phyloP scores from a whole-genome alignment of 2,888 invertebrate genomes.

The Drosophila affinis region DNA sequence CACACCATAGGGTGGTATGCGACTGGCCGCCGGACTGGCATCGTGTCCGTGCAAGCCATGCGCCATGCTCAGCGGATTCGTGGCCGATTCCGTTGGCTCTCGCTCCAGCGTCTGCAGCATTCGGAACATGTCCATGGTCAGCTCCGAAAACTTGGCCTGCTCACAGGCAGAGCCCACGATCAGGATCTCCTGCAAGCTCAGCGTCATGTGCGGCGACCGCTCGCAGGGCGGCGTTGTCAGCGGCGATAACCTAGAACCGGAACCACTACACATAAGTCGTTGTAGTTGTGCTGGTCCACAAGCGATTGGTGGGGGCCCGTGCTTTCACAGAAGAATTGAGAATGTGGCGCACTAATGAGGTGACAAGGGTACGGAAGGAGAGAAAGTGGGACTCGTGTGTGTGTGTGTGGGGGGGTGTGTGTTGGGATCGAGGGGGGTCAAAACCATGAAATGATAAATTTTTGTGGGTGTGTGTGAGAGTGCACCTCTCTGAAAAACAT shows the following conservation, averaged over 20 bases:
- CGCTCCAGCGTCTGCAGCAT: conserved; percentile 97
- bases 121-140: conserved; percentile 98
- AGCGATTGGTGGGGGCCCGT: conserved; percentile 83
- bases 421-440: conserved; percentile 20
- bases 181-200: conserved; percentile 95
- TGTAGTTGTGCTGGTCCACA: conserved; percentile 83
- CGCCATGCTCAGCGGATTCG: conserved; percentile 86
- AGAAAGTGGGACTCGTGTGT: conserved; percentile 3
- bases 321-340: conserved; percentile 84
- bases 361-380: conserved; percentile 51
- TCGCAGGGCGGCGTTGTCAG: conserved; percentile 94
- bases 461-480: conserved; percentile 38
- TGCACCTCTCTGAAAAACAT: background rate
- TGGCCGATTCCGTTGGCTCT: conserved; percentile 93
- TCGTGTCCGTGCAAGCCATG: conserved; percentile 84
- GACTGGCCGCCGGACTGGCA: conserved; percentile 84
- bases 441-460: conserved; percentile 52
- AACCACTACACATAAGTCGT: conserved; percentile 81
- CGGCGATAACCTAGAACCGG: conserved; percentile 89
- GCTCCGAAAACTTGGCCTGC: conserved; percentile 97
- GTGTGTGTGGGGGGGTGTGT: conserved; percentile 13
- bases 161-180: conserved; percentile 96
- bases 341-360: conserved; percentile 83
- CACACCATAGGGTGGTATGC: conserved; percentile 85
- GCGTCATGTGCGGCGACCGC: conserved; percentile 92